phyloP scores from a whole-genome alignment of 2,888 invertebrate genomes.

The Miltochrista miniata region DNA sequence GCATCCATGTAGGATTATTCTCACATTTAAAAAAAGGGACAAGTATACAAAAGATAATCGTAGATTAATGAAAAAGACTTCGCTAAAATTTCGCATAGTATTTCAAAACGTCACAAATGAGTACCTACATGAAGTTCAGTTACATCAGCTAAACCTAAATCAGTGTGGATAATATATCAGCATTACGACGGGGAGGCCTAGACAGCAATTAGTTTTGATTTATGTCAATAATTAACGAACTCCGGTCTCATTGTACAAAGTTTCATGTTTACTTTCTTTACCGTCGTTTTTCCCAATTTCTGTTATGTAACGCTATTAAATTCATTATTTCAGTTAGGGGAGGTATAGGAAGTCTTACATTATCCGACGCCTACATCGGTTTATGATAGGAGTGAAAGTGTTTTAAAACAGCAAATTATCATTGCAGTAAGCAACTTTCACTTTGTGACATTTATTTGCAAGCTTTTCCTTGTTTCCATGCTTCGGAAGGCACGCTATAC shows the following conservation, averaged over 20 bases:
- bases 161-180: constrained; percentile 8
- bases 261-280: constrained; percentile 28
- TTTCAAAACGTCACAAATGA: too few species aligned
- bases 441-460: too few species aligned
- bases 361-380: constrained; percentile 1
- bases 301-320: constrained; percentile 20
- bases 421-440: too few species aligned
- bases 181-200: constrained; percentile 9
- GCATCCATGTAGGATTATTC: constrained; percentile 8
- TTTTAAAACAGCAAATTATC: too few species aligned
- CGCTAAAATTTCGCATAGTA: too few species aligned
- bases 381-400: background rate
- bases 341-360: constrained; percentile 10
- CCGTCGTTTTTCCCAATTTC: constrained; percentile 19
- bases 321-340: constrained; percentile 13
- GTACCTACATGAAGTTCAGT: too few species aligned
- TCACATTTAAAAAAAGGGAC: too few species aligned
- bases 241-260: constrained; percentile 25
- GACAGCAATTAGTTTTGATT: constrained; percentile 22
- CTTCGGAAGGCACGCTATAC: too few species aligned
- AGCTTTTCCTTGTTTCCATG: too few species aligned
- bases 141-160: constrained; percentile 8
- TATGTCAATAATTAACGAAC: constrained; percentile 31
- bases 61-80: too few species aligned
- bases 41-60: too few species aligned